These are phyloP conservation scores for Ophion ellenae DNA, from an alignment of 2,888 invertebrate genomes.

Conservation along the genomic window DNA sequence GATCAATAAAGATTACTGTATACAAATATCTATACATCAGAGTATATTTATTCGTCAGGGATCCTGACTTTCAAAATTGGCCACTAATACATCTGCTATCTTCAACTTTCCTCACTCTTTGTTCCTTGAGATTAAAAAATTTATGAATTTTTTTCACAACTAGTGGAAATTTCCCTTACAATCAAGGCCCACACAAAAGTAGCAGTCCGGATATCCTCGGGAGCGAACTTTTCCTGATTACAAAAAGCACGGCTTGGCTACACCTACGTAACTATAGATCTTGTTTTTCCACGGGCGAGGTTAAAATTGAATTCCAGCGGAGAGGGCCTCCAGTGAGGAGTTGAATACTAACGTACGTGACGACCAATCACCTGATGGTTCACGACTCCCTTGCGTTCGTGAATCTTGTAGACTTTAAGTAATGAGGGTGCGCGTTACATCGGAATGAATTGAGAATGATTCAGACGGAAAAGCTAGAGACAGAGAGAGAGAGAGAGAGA, in stretches of 20 bases:
- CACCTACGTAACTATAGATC: neutral
- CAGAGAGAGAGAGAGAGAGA: neutral
- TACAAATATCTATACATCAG: too few relatives aligned
- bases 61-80: too few relatives aligned
- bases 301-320: slow-evolving; percentile 15
- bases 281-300: neutral
- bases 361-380: slow-evolving; percentile 44
- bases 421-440: slow-evolving; percentile 36
- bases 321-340: neutral
- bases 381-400: slow-evolving; percentile 10
- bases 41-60: too few relatives aligned
- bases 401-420: slow-evolving; percentile 49
- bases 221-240: neutral
- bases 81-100: too few relatives aligned
- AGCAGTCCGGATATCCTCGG: neutral
- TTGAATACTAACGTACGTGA: slow-evolving; percentile 28
- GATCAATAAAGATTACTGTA: too few relatives aligned
- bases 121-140: neutral
- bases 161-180: too few relatives aligned
- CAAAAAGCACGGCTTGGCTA: neutral
- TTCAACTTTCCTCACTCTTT: too few relatives aligned
- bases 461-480: neutral
- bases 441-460: slow-evolving; percentile 17
- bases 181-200: neutral
- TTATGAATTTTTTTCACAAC: neutral